These are phyloP conservation scores for Anas bahamensis DNA, from an alignment of 2,797 vertebrate genomes.

Conservation along the genomic window DNA sequence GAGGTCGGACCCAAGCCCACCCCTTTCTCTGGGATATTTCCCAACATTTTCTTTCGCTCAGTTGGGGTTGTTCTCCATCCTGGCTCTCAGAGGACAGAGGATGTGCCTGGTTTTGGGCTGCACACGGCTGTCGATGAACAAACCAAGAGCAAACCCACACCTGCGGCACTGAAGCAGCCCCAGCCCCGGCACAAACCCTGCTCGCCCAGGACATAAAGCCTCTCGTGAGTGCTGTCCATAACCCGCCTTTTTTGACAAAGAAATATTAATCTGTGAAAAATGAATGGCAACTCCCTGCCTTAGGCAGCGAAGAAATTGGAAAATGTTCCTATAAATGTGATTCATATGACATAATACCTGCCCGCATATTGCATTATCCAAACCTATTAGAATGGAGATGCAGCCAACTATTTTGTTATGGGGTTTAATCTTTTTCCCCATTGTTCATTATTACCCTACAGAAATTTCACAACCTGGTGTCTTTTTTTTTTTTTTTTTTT, in stretches of 20 bases:
- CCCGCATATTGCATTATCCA: conserved; percentile 3
- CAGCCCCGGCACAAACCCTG: not conserved
- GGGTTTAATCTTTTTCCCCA: not conserved
- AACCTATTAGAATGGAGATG: not conserved
- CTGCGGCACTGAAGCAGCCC: not conserved
- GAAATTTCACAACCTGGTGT: not conserved
- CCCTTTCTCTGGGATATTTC: not conserved
- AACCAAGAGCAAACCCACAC: not conserved
- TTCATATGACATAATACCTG: conserved; percentile 40
- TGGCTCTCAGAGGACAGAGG: too few species aligned
- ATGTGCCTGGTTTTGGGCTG: not conserved
- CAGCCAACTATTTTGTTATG: not conserved
- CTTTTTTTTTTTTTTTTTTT: not conserved
- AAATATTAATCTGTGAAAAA: conserved; percentile 48
- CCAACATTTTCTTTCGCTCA: not conserved
- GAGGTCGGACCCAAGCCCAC: not conserved
- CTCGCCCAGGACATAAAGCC: not conserved
- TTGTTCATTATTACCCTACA: not conserved
- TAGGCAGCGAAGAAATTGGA: conserved; percentile 62
- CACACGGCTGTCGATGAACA: not conserved
- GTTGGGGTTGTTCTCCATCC: too few species aligned
- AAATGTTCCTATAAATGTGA: conserved; percentile 68
- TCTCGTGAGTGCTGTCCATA: not conserved
- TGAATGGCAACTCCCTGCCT: conserved; percentile 53
- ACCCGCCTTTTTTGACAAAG: not conserved